A percentile compares a stretch with the other conserved stretches of the same genome.
phyloP scores from a whole-genome alignment of 2,113 vertebrate species.

The Gorsachius goisagi region DNA sequence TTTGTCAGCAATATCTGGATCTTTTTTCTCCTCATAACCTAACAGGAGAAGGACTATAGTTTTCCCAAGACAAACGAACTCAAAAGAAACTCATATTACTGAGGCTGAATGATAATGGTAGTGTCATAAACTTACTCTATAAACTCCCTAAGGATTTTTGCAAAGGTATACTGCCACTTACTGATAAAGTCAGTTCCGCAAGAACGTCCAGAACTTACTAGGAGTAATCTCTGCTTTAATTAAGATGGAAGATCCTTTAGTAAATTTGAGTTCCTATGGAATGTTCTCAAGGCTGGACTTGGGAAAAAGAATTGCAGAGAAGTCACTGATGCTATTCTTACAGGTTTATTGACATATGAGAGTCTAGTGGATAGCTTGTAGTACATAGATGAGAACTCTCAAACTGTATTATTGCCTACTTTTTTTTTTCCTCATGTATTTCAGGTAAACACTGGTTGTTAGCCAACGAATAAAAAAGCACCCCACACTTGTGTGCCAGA shows the following conservation, averaged over 20 bases:
- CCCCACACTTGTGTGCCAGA: neutral
- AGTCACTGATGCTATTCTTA: neutral
- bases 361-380: neutral
- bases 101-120: neutral
- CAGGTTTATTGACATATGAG: fast-evolving
- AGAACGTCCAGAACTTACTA: neutral
- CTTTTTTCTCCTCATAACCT: neutral
- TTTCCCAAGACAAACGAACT: neutral
- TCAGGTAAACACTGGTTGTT: neutral
- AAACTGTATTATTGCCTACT: neutral
- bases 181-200: neutral
- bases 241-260: neutral
- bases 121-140: neutral
- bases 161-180: neutral
- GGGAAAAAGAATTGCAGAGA: neutral
- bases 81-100: neutral
- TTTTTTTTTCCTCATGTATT: neutral
- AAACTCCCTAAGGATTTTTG: neutral
- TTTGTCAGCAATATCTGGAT: neutral
- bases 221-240: neutral
- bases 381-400: neutral
- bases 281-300: neutral
- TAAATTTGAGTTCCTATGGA: neutral
- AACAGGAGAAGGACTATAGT: neutral
- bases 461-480: neutral